Evolutionary conservation across 2,888 invertebrate genomes (phyloP).

Genomic region (Agriotes lineatus): DNA sequence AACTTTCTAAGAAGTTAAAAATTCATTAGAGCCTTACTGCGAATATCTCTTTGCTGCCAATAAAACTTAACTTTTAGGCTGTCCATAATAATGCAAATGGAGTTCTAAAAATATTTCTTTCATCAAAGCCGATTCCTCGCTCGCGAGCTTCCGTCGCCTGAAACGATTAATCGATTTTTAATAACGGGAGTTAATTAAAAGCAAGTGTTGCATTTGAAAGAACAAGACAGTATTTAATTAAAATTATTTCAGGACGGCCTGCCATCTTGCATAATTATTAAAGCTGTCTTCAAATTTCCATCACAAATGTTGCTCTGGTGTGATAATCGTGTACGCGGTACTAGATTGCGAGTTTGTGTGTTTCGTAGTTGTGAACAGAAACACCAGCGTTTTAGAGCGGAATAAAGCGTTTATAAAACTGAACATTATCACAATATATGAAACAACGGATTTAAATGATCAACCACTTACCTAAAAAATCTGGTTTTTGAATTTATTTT

Average conservation of each 20-base stretch:
- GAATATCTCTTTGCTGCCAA: background rate
- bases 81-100: background rate
- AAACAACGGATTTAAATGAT: too few species aligned
- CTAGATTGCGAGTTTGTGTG: too few species aligned
- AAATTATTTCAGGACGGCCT: background rate
- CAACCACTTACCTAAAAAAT: too few species aligned
- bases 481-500: too few species aligned
- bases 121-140: background rate
- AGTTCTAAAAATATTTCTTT: constrained; percentile 2
- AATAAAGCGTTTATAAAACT: too few species aligned
- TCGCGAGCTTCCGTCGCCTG: background rate
- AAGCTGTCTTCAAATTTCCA: background rate
- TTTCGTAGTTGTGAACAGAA: too few species aligned
- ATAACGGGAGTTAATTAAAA: background rate
- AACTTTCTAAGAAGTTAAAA: constrained; percentile 10
- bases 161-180: background rate
- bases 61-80: background rate
- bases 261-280: background rate
- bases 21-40: background rate
- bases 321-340: too few species aligned
- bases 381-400: too few species aligned
- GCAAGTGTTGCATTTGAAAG: background rate
- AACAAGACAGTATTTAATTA: background rate
- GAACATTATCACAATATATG: too few species aligned
- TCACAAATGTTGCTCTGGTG: too few species aligned